A percentile compares a stretch with the other conserved stretches of the same genome.
Evolutionary conservation across 2,888 invertebrate species (phyloP).

Genomic region (Dorcus parallelipipedus): DNA sequence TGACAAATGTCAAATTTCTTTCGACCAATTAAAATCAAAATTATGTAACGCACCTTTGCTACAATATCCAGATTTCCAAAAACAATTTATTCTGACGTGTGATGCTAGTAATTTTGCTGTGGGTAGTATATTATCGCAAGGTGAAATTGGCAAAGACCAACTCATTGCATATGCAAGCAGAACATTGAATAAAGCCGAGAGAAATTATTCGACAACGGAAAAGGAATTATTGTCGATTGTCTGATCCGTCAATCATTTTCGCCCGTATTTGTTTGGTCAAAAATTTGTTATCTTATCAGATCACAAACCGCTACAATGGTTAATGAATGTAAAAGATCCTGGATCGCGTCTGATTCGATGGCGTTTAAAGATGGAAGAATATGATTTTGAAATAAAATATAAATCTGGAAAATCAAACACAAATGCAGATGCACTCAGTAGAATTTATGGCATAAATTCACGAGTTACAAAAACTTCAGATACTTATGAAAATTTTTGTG

Average conservation of each 20-base stretch:
- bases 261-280: slow-evolving; percentile 40
- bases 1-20: too few relatives aligned
- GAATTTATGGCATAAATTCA: background rate
- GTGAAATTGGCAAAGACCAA: slow-evolving; percentile 25
- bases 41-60: too few relatives aligned
- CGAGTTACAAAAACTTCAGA: too few relatives aligned
- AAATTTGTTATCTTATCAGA: slow-evolving; percentile 39
- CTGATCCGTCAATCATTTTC: slow-evolving; percentile 37
- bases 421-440: slow-evolving; percentile 34
- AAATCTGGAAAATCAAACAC: slow-evolving; percentile 32
- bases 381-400: slow-evolving; percentile 35
- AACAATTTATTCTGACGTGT: too few relatives aligned
- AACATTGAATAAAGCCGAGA: slow-evolving; percentile 35
- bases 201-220: slow-evolving; percentile 40
- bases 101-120: too few relatives aligned
- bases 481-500: too few relatives aligned
- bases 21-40: too few relatives aligned
- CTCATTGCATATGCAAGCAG: slow-evolving; percentile 39
- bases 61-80: too few relatives aligned
- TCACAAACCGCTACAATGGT: slow-evolving; percentile 38
- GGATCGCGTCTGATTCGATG: slow-evolving; percentile 32
- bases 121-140: too few relatives aligned
- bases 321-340: slow-evolving; percentile 36
- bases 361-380: slow-evolving; percentile 34
- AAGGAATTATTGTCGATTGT: slow-evolving; percentile 41